Base-by-base conservation (phyloP, 2,113 vertebrate genomes). In the Syngnathoides biaculeatus region DNA sequence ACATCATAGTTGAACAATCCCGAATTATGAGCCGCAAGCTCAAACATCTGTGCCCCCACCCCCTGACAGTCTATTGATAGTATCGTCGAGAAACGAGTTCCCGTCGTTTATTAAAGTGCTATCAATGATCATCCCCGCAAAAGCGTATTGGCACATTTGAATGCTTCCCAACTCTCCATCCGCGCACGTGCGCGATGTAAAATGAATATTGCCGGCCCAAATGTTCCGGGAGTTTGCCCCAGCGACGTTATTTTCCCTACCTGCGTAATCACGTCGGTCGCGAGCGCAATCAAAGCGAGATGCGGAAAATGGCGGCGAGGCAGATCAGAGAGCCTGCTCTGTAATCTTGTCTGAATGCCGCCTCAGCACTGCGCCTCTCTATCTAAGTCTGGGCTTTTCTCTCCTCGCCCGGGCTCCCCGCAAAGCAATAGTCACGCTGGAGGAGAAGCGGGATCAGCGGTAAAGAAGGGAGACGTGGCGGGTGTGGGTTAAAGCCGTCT, bases 331-430 rank as follows among this genome's bases (percentile, higher is more conserved):
- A 86, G 79, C 77, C 89, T 88, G 86, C 89, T 88, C 78, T 87
- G 88, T 92, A 93, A 92, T 92, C 92, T 88, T 78, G 84, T 77
- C 81, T 88, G 88, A 86, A 84, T 92, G 93, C 93, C 91, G 89
- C 89, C 91, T 95, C 94, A 95, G 94, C 93, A 94, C 89, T 90
- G 78, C 87, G 82, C 77, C 65, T 80, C 84, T 22, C 27, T 79
- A 90, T 91, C 71, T 64, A 57, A 78, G 67, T 82, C 69, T 81
- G 71, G 57, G 24, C 72, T 87, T 86, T 71, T 68, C 91, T 89
- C 86, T 82, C 71, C 63, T 87, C 81, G 66, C 60, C 35, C 84
- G 90, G 91, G 90, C 61, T 15, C 30, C 57, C 76, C 87, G 86
- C 81, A 86, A 92, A 93, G 88, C 83, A 90, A 92, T 89, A 91